A percentile compares a stretch with the other conserved stretches of the same genome.
Conservation (phyloP, 1,140 invertebrate genomes). For the Oncopodura yosiiana region DNA sequence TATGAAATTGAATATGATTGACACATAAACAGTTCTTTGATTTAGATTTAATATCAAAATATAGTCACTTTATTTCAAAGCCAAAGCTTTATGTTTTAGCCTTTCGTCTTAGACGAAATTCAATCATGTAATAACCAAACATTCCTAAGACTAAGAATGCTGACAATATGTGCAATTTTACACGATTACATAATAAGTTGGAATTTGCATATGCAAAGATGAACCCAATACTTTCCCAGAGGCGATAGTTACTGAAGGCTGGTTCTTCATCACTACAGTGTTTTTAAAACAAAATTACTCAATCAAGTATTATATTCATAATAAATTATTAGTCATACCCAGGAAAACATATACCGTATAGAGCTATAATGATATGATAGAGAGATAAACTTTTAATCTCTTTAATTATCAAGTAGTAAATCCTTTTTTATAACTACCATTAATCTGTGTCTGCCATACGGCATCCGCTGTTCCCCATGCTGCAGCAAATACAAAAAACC, state of each 20-base stretch:
- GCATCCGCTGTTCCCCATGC: constrained; percentile 90
- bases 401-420: too few relatives aligned
- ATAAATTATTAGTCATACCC: background rate
- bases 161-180: constrained; percentile 82
- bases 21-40: too few relatives aligned
- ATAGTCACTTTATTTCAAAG: too few relatives aligned
- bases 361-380: too few relatives aligned
- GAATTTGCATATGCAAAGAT: constrained; percentile 69
- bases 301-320: constrained; percentile 58
- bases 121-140: constrained; percentile 68
- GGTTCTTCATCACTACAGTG: too few relatives aligned
- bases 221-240: constrained; percentile 89
- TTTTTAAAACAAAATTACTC: constrained; percentile 81
- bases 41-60: too few relatives aligned
- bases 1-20: too few relatives aligned
- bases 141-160: constrained; percentile 66
- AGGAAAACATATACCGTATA: background rate
- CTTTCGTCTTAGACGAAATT: constrained; percentile 44
- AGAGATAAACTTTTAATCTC: too few relatives aligned
- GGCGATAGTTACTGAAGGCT: constrained; percentile 89
- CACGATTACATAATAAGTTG: constrained; percentile 71
- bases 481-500: constrained; percentile 69
- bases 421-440: constrained; percentile 55
- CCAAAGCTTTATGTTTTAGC: too few relatives aligned
- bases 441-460: constrained; percentile 96